These are phyloP conservation scores for Coptotermes formosanus DNA, from an alignment of 1,140 invertebrate genomes.

Conservation along the genomic window DNA sequence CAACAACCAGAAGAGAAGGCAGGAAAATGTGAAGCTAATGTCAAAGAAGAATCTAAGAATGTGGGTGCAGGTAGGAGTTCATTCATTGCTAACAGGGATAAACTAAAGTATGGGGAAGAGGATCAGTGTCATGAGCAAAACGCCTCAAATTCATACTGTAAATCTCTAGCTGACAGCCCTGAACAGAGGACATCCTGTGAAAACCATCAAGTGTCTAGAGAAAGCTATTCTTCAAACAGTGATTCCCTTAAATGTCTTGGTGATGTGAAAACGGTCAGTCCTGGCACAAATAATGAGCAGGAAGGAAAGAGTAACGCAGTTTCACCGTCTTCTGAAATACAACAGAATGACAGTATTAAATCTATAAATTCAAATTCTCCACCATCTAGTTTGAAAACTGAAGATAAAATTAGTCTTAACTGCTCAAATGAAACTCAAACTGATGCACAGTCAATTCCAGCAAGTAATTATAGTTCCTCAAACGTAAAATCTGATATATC, in stretches of 20 bases:
- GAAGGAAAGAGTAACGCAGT: neutral
- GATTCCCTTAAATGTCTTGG: neutral
- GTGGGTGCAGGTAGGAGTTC: neutral
- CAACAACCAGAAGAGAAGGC: neutral
- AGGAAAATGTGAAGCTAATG: neutral
- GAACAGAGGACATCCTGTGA: neutral
- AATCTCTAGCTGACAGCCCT: neutral
- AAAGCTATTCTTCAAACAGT: neutral
- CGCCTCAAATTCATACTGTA: neutral
- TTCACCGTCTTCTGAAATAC: neutral
- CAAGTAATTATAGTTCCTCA: neutral
- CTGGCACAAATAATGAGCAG: neutral
- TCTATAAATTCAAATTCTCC: neutral
- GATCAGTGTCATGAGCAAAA: neutral
- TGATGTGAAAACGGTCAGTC: neutral
- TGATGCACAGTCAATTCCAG: neutral
- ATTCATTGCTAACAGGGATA: neutral
- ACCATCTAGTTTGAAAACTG: neutral
- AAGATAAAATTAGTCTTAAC: neutral
- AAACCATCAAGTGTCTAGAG: neutral
- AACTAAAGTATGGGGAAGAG: neutral
- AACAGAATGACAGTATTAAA: neutral
- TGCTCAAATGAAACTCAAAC: conserved; percentile 2
- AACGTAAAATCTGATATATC: neutral
- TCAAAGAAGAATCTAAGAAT: neutral